Evolutionary conservation across 2,888 invertebrate genomes (phyloP).

Genomic region (Bellardia bayeri): DNA sequence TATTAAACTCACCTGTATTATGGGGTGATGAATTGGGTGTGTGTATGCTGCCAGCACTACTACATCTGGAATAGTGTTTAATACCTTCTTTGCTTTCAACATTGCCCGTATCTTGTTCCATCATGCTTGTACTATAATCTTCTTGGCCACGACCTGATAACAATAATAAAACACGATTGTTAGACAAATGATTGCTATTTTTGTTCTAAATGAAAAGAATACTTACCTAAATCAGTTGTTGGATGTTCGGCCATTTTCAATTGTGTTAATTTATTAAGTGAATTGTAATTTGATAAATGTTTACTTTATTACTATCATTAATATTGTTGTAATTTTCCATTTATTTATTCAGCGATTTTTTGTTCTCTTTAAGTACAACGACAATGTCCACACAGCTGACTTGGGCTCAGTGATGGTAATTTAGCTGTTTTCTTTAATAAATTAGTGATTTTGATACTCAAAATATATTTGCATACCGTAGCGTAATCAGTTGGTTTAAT

Average conservation of each 20-base stretch:
- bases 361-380: background rate
- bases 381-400: constrained; percentile 26
- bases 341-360: constrained; percentile 51
- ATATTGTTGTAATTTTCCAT: constrained; percentile 60
- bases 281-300: constrained; percentile 63
- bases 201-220: background rate
- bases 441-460: background rate
- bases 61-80: constrained; percentile 89
- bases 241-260: constrained; percentile 61
- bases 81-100: constrained; percentile 85
- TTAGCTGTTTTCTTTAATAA: too few relatives aligned
- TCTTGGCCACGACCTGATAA: constrained; percentile 58
- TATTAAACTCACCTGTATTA: constrained; percentile 87
- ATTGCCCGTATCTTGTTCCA: constrained; percentile 71
- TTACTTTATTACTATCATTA: constrained; percentile 58
- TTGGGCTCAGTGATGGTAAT: too few relatives aligned
- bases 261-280: constrained; percentile 11
- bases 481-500: too few relatives aligned
- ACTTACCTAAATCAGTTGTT: constrained; percentile 58
- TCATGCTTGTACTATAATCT: constrained; percentile 67
- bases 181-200: background rate
- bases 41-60: constrained; percentile 91
- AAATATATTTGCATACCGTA: too few relatives aligned
- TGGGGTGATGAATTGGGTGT: constrained; percentile 92
- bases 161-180: background rate